Percentiles rank a stretch among this genome's conserved stretches.
Conservation (phyloP, 2,797 vertebrate species). For the Nasua narica region DNA sequence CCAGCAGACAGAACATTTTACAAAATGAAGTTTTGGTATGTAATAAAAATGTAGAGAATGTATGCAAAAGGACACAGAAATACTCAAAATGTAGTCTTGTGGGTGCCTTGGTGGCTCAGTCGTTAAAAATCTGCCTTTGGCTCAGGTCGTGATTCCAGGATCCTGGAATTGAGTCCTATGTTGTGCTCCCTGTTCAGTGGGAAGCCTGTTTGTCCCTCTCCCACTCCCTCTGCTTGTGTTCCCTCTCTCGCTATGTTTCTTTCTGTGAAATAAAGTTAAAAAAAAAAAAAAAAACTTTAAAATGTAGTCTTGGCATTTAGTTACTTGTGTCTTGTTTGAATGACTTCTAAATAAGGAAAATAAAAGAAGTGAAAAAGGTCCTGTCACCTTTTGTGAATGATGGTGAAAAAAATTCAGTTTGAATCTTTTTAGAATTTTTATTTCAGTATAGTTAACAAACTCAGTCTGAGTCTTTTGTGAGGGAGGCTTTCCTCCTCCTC, state of each 20-base stretch:
- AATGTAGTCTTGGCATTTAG: neutral
- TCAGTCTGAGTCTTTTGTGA: neutral
- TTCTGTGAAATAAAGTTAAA: too few relatives aligned
- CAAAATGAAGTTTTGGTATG: neutral
- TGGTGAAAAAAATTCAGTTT: neutral
- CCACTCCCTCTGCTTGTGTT: too few relatives aligned
- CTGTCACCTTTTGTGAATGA: neutral
- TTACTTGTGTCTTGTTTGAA: neutral
- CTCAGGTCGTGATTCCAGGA: too few relatives aligned
- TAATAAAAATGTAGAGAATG: neutral
- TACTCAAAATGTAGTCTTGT: neutral
- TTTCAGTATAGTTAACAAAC: neutral
- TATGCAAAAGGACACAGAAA: neutral
- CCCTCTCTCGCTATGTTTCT: too few relatives aligned
- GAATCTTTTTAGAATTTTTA: neutral
- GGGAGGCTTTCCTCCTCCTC: neutral
- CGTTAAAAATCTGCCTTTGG: too few relatives aligned
- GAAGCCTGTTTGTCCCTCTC: too few relatives aligned
- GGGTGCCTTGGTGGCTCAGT: too few relatives aligned
- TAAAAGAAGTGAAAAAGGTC: neutral
- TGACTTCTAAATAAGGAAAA: neutral
- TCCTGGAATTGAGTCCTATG: too few relatives aligned
- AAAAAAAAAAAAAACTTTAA: neutral
- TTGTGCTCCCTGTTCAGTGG: too few relatives aligned
- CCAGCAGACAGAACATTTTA: neutral